Conservation (phyloP, 2,888 invertebrate species). For the Phrixothrix hirtus region DNA sequence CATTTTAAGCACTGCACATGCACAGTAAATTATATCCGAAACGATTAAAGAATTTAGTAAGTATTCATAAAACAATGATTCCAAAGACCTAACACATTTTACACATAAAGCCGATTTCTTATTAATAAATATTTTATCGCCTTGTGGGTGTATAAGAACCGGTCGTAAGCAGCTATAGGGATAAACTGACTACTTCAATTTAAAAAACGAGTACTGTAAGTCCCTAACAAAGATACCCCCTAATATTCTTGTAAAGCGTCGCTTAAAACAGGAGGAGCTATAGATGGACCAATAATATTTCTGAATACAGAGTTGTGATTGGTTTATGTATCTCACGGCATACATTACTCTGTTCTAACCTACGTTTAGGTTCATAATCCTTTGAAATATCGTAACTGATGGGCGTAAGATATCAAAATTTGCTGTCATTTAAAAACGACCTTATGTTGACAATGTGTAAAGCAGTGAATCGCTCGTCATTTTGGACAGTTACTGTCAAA, state of each 20-base stretch:
- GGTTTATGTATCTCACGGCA: slow-evolving; percentile 51
- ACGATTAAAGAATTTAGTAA: too few species aligned
- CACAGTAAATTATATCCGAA: too few species aligned
- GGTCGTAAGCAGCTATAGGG: slow-evolving; percentile 42
- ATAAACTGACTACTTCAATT: slow-evolving; percentile 55
- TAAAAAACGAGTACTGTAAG: slow-evolving; percentile 51
- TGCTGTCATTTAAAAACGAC: slow-evolving; percentile 20
- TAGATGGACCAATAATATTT: slow-evolving; percentile 66
- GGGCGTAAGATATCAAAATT: slow-evolving; percentile 21
- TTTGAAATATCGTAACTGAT: too few species aligned
- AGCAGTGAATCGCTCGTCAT: slow-evolving; percentile 34
- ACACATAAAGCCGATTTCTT: too few species aligned
- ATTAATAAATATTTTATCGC: slow-evolving; percentile 11
- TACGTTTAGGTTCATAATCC: too few species aligned
- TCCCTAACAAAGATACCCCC: slow-evolving; percentile 55
- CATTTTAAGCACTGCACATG: too few species aligned
- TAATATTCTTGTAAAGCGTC: slow-evolving; percentile 53
- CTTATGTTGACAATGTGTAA: slow-evolving; percentile 35
- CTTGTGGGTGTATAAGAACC: slow-evolving; percentile 27
- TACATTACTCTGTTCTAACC: too few species aligned
- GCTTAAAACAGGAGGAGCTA: slow-evolving; percentile 55
- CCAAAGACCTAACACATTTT: too few species aligned
- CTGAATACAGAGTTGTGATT: slow-evolving; percentile 65
- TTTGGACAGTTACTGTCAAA: slow-evolving; percentile 53
- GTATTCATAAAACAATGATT: too few species aligned